Percentiles rank a stretch among this genome's conserved stretches.
These are phyloP conservation scores for Bolborhynchus lineola DNA, from an alignment of 2,113 vertebrate species.

Conservation along the genomic window DNA sequence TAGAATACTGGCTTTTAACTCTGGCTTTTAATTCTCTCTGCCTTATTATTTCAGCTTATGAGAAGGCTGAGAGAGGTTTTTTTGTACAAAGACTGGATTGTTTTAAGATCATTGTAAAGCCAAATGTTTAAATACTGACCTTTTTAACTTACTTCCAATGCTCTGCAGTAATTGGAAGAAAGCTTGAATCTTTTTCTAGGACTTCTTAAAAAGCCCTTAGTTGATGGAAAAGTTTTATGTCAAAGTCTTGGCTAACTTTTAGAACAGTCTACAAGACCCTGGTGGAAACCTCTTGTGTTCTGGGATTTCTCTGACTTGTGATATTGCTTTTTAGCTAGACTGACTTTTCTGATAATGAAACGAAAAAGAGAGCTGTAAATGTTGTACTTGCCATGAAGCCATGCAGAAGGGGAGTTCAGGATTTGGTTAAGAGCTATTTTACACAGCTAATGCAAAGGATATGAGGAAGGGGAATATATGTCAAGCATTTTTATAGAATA, in stretches of 20 bases:
- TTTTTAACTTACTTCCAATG: neutral
- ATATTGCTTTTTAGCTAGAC: neutral
- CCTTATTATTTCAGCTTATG: neutral
- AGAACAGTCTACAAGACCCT: neutral
- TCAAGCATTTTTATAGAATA: neutral
- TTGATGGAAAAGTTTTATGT: neutral
- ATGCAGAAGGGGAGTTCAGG: neutral
- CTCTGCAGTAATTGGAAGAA: neutral
- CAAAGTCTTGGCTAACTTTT: neutral
- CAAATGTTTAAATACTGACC: slow-evolving; percentile 6
- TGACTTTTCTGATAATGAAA: neutral
- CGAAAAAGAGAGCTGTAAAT: neutral
- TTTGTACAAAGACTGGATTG: neutral
- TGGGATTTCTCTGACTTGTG: neutral
- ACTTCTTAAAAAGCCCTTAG: neutral
- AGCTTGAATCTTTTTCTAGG: neutral
- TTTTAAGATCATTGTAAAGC: slow-evolving; percentile 22
- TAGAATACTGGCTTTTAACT: slow-evolving; percentile 15
- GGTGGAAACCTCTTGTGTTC: neutral
- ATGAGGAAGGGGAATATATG: neutral
- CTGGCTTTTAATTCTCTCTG: neutral
- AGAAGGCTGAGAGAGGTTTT: neutral
- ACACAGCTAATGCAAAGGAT: neutral
- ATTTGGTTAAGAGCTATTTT: neutral
- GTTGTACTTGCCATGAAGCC: neutral